Percentiles rank a stretch among this genome's conserved stretches.
Conservation (phyloP, 2,888 invertebrate genomes). For the Limnephilus rhombicus region DNA sequence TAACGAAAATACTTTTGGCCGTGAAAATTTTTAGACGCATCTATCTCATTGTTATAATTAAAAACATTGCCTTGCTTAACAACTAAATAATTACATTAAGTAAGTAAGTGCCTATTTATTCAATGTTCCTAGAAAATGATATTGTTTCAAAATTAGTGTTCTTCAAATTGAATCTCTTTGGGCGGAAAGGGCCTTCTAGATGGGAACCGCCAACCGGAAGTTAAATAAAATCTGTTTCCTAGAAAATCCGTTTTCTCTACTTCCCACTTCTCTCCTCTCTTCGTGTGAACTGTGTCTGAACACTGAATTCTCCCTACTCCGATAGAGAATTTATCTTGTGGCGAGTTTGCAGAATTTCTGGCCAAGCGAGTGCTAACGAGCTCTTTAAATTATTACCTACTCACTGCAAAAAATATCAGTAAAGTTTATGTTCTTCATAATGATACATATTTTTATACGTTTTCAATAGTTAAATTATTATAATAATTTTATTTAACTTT, state of each 20-base stretch:
- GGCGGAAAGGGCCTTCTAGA: no score
- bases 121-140: no score
- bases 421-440: neutral
- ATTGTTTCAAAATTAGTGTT: no score
- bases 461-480: neutral
- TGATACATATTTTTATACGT: neutral
- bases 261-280: neutral
- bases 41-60: no score
- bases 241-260: neutral
- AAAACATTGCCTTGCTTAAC: no score
- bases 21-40: no score
- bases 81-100: no score
- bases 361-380: neutral
- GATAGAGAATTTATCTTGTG: neutral
- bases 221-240: neutral
- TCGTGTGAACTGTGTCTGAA: neutral
- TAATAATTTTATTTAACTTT: no score
- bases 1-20: no score
- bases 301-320: neutral
- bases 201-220: no score
- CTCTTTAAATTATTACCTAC: neutral
- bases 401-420: neutral
- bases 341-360: neutral
- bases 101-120: no score
- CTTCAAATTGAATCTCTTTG: no score